Base-by-base conservation (phyloP, 2,888 invertebrate species). In the Aelia acuminata region DNA sequence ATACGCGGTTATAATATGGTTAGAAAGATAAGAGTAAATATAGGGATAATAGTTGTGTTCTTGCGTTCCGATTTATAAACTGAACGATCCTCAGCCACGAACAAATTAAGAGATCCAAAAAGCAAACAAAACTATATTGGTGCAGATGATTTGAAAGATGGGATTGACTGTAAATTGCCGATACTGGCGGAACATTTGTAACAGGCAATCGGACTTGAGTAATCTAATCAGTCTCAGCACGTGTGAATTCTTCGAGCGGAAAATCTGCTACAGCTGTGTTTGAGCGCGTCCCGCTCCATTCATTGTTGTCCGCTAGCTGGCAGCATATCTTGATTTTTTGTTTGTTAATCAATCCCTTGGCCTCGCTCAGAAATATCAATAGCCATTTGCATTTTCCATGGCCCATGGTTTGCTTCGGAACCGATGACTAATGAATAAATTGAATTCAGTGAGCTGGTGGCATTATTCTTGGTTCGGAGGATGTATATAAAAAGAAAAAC, bases 131-230 rank as follows among this genome's bases (percentile, higher is more conserved):
- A 63, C 31, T 35, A 31, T 5, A 11, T 13, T n/a, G 13, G 43
- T 39, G 43, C 22, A 43, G 43, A 43, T 80, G 43, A 80, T 80
- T 39, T n/a, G 31, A 80, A 80, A 80, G 39, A 80, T 39, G 20
- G 43, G 80, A 80, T 80, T 80, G 13, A 43, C 39, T 39, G 43
- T 11, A 43, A 80, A 80, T 80, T n/a, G 39, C 20, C 80, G 80
- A 43, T 80, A 80, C 39, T 43, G 80, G 43, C 31, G 43, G 80
- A 80, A 80, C 80, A 80, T 80, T 80, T 80, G 80, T 80, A 80
- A 80, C 43, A 80, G 80, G 80, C 80, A 80, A 80, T 80, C 80
- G 80, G 80, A 80, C 80, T 80, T 80, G 80, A 80, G 80, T 80
- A 80, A 80, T 80, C 43, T n/a, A 80, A 80, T 80, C 80, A 80